Evolutionary conservation across 2,888 invertebrate genomes (phyloP), one percentile per base, ranked within the genome.

Genomic region (Dysmachus trigonus): DNA sequence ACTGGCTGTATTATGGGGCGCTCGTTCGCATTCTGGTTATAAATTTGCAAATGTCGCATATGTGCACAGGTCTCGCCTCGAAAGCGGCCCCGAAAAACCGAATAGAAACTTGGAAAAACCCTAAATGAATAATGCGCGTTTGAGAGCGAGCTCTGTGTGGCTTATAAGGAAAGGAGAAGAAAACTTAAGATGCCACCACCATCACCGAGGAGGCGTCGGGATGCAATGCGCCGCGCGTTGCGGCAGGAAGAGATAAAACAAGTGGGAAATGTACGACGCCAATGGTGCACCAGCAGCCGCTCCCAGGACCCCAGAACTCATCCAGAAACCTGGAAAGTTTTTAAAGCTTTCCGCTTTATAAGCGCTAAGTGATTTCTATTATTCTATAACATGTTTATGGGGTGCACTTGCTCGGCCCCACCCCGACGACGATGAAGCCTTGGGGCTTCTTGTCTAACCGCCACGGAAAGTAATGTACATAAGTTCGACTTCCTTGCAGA

Each of bases 41-140:
- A 87, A 87, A 86, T 87, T 87, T 87, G 86, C 85, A 87, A 87
- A 87, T 87, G 87, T 87, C 87, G 87, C 87, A 87, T 87, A 87
- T 87, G 87, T 87, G 87, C 85, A 83, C 33, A 41, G 83, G 38
- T 18, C 35, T 33, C 35, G 62, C 41, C 30, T 38, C 31, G 41
- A 79, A 10, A 31, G 47, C 15, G 72, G 53, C 30, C 86, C 81
- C 77, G 71, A 77, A 77, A 86, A 86, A 86, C 85, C 86, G 81
- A 85, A 73, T 86, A 84, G 86, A 86, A 87, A 81, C 79, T 87
- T 86, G 79, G 79, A 82, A 74, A 86, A 87, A 87, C 81, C 87
- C 85, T 87, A 86, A 86, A 87, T 87, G 87, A 87, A 87, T 86
- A 87, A 87, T 87, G 87, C 87, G 79, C 86, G 79, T 82, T 84